Evolutionary conservation across 2,888 invertebrate genomes (phyloP).

Genomic region (Ectemnius continuus): DNA sequence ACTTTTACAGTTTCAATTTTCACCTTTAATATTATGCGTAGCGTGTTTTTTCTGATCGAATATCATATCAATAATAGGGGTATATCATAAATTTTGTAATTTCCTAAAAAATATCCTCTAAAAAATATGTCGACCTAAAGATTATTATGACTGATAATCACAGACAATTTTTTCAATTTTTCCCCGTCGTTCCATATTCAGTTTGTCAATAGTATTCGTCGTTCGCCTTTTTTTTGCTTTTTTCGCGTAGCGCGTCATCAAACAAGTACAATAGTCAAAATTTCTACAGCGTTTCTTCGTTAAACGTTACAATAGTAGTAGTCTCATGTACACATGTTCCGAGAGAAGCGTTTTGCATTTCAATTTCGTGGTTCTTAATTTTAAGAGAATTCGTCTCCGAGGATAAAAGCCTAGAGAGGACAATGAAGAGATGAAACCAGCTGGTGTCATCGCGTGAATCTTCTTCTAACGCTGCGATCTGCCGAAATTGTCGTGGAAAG

Average conservation of each 20-base stretch:
- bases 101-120: constrained; percentile 77
- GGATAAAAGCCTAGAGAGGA: constrained; percentile 35
- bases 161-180: constrained; percentile 75
- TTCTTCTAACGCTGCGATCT: constrained; percentile 45
- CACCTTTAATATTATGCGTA: constrained; percentile 60
- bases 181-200: constrained; percentile 48
- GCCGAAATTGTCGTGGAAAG: constrained; percentile 45
- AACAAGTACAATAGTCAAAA: constrained; percentile 64
- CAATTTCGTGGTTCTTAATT: constrained; percentile 39
- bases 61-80: constrained; percentile 75
- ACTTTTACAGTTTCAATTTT: constrained; percentile 63
- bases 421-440: constrained; percentile 43
- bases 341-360: constrained; percentile 57
- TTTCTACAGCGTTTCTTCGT: constrained; percentile 62
- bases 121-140: constrained; percentile 78
- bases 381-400: constrained; percentile 27
- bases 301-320: constrained; percentile 65
- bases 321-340: constrained; percentile 61
- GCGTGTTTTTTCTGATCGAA: constrained; percentile 68
- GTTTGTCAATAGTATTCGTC: constrained; percentile 51
- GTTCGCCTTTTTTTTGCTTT: constrained; percentile 45
- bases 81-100: constrained; percentile 77
- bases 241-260: constrained; percentile 46
- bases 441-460: constrained; percentile 36
- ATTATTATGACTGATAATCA: constrained; percentile 78